A percentile compares a stretch with the other conserved stretches of the same genome.
Evolutionary conservation across 2,888 invertebrate genomes (phyloP).

Genomic region (Heliconius ismenius): DNA sequence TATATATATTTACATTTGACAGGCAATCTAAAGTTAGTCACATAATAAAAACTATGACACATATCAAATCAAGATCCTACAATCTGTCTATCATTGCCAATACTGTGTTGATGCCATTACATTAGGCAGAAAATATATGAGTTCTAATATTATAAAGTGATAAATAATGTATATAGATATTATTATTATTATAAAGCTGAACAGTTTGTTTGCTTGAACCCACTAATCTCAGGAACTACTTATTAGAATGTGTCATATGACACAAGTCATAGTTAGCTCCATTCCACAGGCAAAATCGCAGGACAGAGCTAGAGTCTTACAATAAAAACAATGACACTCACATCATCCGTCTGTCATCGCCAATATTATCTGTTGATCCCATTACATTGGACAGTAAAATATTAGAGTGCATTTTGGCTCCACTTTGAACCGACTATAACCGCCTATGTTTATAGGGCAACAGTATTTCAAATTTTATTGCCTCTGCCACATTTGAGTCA

Average conservation of each 20-base stretch:
- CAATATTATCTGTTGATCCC: slow-evolving; percentile 27
- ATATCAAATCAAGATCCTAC: too few species aligned
- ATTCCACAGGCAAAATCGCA: background rate
- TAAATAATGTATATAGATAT: too few species aligned
- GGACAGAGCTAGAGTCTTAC: background rate
- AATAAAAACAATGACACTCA: slow-evolving; percentile 17
- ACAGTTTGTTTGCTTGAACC: too few species aligned
- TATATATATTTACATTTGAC: background rate
- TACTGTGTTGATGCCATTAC: too few species aligned
- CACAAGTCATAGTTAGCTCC: background rate
- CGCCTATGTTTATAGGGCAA: slow-evolving; percentile 26
- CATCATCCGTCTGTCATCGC: slow-evolving; percentile 15
- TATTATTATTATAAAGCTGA: too few species aligned
- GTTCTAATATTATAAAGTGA: too few species aligned
- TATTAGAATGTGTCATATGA: background rate
- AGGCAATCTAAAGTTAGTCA: background rate
- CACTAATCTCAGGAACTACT: too few species aligned
- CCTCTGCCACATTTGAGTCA: slow-evolving; percentile 39
- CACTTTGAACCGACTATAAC: slow-evolving; percentile 40
- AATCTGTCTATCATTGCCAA: too few species aligned
- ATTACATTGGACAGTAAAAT: slow-evolving; percentile 35
- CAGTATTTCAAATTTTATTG: slow-evolving; percentile 45
- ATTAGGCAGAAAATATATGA: too few species aligned
- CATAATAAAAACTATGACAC: too few species aligned
- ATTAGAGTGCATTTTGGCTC: slow-evolving; percentile 39